Percentiles rank a stretch among this genome's conserved stretches.
Evolutionary conservation across 1,140 invertebrate genomes (phyloP).

Genomic region (Batillaria attramentaria): DNA sequence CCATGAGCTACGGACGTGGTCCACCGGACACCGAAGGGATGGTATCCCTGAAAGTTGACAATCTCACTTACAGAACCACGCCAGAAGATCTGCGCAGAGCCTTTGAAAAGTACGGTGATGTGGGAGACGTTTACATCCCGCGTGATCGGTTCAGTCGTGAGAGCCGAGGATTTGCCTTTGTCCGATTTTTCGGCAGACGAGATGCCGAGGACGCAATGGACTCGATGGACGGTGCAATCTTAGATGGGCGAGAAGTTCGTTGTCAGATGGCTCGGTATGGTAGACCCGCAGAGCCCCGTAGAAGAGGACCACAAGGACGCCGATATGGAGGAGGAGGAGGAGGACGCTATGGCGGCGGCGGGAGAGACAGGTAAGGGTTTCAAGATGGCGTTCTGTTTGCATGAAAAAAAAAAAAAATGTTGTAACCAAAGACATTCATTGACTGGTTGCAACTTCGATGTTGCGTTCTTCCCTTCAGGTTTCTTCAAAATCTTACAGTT

Average conservation of each 20-base stretch:
- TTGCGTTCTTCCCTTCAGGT: too few relatives aligned
- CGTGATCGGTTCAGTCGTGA: slow-evolving; percentile 94
- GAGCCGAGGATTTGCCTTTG: slow-evolving; percentile 97
- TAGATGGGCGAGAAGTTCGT: slow-evolving; percentile 96
- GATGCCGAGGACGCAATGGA: slow-evolving; percentile 96
- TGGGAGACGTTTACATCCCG: slow-evolving; percentile 98
- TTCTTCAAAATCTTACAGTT: too few relatives aligned
- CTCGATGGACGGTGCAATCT: slow-evolving; percentile 91
- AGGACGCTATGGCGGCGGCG: slow-evolving; percentile 26
- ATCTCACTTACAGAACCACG: slow-evolving; percentile 96
- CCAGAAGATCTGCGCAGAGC: slow-evolving; percentile 94
- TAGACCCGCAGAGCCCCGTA: slow-evolving; percentile 77
- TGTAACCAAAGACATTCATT: too few relatives aligned
- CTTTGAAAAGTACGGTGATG: slow-evolving; percentile 97
- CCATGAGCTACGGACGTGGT: slow-evolving; percentile 89
- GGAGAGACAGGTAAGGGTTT: too few relatives aligned
- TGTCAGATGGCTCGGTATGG: slow-evolving; percentile 98
- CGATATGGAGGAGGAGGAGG: slow-evolving; percentile 36
- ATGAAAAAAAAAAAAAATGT: too few relatives aligned
- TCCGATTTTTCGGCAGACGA: slow-evolving; percentile 95
- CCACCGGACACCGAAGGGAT: slow-evolving; percentile 96
- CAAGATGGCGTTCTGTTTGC: too few relatives aligned
- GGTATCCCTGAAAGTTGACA: slow-evolving; percentile 98
- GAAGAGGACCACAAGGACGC: slow-evolving; percentile 51
- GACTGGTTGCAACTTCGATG: not conserved